Evolutionary conservation across 2,888 invertebrate species (phyloP), one percentile per base, ranked within the genome.

Genomic region (Agrotis exclamationis): DNA sequence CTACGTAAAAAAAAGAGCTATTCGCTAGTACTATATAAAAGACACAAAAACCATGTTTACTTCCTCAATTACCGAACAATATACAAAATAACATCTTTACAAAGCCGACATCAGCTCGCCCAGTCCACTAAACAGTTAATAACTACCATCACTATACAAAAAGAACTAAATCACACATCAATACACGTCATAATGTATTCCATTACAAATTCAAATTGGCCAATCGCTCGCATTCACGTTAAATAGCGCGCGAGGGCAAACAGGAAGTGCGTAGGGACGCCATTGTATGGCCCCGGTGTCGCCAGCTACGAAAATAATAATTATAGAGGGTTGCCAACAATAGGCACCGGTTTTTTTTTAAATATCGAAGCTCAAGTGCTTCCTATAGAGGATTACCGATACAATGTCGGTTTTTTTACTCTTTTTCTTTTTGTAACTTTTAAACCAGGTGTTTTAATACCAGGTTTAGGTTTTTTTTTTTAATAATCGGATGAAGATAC

Each of bases 221-320:
- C 94, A 92, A 94, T 94, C 83, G 92, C 91, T 89, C 90, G 92
- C 92, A 95, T 95, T 95, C 93, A 93, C 94, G 96, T 95, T 95
- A 94, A 96, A 96, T 95, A 95, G 96, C 95, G 95, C 96, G 96
- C 95, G 95, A 96, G 94, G 89, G 94, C 93, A 96, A 95, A 95
- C 96, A 96, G 96, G 96, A 96, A 96, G 93, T 91, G 93, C 92
- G 93, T 90, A 90, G 93, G 92, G 91, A 76, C 83, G 87, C 89
- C 92, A 95, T 96, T 95, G 95, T 95, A 89, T 92, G 91, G 91
- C 84, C 84, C 88, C 94, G 92, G 94, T 95, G 96, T 96, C 95
- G 95, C 95, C 95, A 95, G 95, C 95, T 95, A 95, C 93, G 93
- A 96, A 95, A 96, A 96, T 96, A 95, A 96, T 96, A 95, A 96